Evolutionary conservation across 2,888 invertebrate species (phyloP), one percentile per base, ranked within the genome.

Genomic region (Scaptomyza tumidula): DNA sequence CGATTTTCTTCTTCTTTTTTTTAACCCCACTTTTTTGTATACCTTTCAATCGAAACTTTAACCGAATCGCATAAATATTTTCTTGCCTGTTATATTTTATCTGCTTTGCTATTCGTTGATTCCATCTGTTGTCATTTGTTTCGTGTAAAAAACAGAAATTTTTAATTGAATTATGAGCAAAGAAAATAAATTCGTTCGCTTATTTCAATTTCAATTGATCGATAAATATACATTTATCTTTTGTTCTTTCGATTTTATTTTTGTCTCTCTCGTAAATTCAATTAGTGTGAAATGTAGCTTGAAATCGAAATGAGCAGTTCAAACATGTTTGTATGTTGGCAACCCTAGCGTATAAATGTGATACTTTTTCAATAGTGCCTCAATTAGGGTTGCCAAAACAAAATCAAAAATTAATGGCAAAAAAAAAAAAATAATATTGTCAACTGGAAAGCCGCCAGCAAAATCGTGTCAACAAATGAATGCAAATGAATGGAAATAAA

Each of bases 111-210:
- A 60, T 31, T 35, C 37, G 39, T 53, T 58, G 56, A 58, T 54
- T 46, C 50, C 49, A 55, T 60, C 50, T 41, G 49, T 49, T 65
- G 55, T 59, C 35, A 43, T 58, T 1, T 33, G 43, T 24, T 43
- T 55, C n/a, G 37, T 43, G n/a, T 16, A 57, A 62, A 56, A 74
- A 76, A 61, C 50, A 35, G 60, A 59, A 16, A 57, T 77, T 66
- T 73, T 63, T 85, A 83, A 83, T 83, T 85, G 69, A 85, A 85
- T 83, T 81, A 85, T 80, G 52, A 27, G n/a, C 41, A 65, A 69
- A 62, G 57, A 69, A 76, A 62, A 71, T 63, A 78, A 64, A 58
- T 60, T 54, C 13, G 43, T 29, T 50, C 0, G 24, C 33, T 60
- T 44, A 57, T 66, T 54, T 59, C 33, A 59, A 54, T 59, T 27